Base-by-base conservation (phyloP, 2,888 invertebrate genomes). In the Himalopsyche tibetana region DNA sequence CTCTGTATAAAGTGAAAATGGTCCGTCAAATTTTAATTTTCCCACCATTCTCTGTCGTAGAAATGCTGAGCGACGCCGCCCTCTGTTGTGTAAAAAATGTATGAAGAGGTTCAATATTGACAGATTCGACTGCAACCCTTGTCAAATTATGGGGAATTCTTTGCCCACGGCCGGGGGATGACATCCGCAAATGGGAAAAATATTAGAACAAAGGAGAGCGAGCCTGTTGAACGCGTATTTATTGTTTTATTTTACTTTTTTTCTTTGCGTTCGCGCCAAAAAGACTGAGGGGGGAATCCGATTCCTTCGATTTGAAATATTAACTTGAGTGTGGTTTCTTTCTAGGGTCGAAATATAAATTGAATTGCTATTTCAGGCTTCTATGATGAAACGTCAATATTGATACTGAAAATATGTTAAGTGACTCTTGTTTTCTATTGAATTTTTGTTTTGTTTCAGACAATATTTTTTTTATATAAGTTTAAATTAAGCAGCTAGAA, bases 121-220 rank as follows among this genome's bases (percentile, higher is more conserved):
- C 88, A 88, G 87, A 88, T 88, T 87, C 86, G 56, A 83, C 82
- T 84, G 87, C 85, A 84, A 88, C 88, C 88, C 88, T 83, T 88
- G 88, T 88, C 88, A 88, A 87, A 87, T 87, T 86, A 87, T 86
- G 83, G 85, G 84, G 85, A 87, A 87, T 83, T 87, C 84, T 85
- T 84, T 83, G 55, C 81, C 85, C 82, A 83, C 55, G 82, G 81
- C 55, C 51, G 56, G 55, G 85, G 84, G 82, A 83, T 82, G 87
- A 86, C 86, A 84, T 86, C 80, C 80, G 84, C 55, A 83, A 82
- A 86, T 86, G 86, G 79, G 69, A 81, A 86, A 82, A 84, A 84
- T 82, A 80, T 86, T 55, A 56, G 80, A 83, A 86, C 86, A 83
- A 86, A 81, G 83, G 83, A 55, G 74, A 74, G 74, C 74, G 74